These are phyloP conservation scores for Arvicola amphibius DNA, from an alignment of 2,797 vertebrate genomes.

Conservation along the genomic window DNA sequence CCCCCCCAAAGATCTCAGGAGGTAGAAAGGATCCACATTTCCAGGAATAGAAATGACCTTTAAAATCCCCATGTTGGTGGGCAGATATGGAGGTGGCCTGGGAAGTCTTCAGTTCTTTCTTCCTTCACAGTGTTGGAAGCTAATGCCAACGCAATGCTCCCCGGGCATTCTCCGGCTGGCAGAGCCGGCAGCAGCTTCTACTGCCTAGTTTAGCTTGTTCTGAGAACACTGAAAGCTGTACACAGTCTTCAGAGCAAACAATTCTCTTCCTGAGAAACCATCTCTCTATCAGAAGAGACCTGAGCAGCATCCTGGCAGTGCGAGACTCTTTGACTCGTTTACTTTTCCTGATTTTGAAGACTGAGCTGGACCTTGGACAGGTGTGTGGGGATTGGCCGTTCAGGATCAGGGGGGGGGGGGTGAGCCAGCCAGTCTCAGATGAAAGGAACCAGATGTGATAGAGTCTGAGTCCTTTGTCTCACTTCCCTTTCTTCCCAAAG, in stretches of 20 bases:
- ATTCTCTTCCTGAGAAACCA: neutral
- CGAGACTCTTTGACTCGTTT: neutral
- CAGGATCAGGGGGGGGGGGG: neutral
- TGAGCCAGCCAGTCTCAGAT: neutral
- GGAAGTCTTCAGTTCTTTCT: neutral
- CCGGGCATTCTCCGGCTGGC: neutral
- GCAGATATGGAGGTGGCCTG: neutral
- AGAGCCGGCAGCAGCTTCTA: neutral
- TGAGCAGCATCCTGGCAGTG: neutral
- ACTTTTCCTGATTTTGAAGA: neutral
- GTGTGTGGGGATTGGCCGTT: neutral
- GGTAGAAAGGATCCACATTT: neutral
- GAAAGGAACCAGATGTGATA: neutral
- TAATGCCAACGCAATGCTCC: neutral
- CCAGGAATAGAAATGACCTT: neutral
- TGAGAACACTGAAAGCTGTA: neutral
- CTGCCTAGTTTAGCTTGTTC: slow-evolving; percentile 22
- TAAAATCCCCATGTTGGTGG: slow-evolving; percentile 4
- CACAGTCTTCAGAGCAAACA: slow-evolving; percentile 15
- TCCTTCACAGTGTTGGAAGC: neutral
- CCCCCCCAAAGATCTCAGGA: neutral
- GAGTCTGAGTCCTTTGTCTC: neutral
- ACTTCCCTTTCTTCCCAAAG: neutral
- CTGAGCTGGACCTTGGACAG: neutral
- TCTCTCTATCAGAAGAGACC: neutral